These are phyloP conservation scores for Oreortyx pictus DNA, from an alignment of 2,797 vertebrate species.

Conservation along the genomic window DNA sequence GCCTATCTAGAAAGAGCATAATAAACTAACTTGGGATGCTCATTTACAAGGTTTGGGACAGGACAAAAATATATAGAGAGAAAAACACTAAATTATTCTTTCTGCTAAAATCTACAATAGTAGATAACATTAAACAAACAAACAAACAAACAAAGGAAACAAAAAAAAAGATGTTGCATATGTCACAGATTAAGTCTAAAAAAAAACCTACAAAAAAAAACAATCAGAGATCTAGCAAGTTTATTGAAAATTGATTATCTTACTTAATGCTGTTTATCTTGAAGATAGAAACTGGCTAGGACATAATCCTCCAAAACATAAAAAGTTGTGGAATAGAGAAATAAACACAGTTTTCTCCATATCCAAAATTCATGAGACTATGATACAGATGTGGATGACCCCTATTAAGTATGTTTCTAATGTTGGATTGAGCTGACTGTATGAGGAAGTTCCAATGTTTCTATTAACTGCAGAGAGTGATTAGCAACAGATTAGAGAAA, in stretches of 20 bases:
- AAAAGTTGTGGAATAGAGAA: background rate
- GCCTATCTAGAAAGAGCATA: background rate
- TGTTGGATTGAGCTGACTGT: background rate
- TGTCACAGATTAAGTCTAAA: background rate
- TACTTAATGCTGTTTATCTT: background rate
- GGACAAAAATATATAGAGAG: background rate
- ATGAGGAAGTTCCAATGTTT: background rate
- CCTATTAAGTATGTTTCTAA: background rate
- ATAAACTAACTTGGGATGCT: too few species aligned
- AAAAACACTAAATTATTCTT: background rate
- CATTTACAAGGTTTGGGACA: background rate
- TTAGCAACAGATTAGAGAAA: background rate
- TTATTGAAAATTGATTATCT: background rate
- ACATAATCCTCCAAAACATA: background rate
- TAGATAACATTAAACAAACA: background rate
- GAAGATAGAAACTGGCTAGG: background rate
- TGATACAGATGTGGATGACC: background rate
- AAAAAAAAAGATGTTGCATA: background rate
- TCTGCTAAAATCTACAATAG: background rate
- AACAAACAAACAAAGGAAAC: background rate
- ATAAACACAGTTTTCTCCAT: background rate
- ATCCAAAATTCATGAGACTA: background rate
- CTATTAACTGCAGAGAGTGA: background rate
- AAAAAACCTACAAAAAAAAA: background rate
- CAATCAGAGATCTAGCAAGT: background rate